Evolutionary conservation across 2,888 invertebrate species (phyloP), one percentile per base, ranked within the genome.

Genomic region (Apamea crenata): DNA sequence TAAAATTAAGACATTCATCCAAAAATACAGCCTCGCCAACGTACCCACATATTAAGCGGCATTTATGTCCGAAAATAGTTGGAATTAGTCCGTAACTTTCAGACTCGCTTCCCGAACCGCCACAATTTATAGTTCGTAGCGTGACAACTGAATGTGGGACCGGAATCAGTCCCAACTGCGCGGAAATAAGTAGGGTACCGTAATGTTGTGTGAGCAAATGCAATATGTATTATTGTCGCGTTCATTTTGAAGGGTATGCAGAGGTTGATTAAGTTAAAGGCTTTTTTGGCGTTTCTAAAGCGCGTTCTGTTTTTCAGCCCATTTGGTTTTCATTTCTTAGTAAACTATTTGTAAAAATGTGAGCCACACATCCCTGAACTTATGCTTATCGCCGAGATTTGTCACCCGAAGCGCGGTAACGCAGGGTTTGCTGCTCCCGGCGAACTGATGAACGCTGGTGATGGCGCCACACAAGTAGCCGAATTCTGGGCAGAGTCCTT

Each of bases 101-200:
- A 53, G 71, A 59, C 63, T 75, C 40, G 59, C 63, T 72, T 69
- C 63, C 75, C 47, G 50, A 32, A 81, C 66, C 10, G 29, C 61
- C 36, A 53, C 75, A 71, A 85, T 82, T 72, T 75, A 83, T 75
- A n/a, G 74, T 59, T 47, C 74, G n/a, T 14, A 44, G 25, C 40
- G 76, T 78, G 88, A 83, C 86, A 86, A 82, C 77, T 86, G 66
- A 86, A 66, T 74, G 66, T 71, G 76, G 61, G 14, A 44, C 75
- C 71, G 78, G 74, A 86, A 74, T 74, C 73, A 59, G 65, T 66
- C 14, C 59, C 56, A 73, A 81, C 87, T 66, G 68, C 8, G 40
- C 40, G 53, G 77, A 75, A 87, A 77, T 87, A 85, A 87, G 85
- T 70, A 78, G 61, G 63, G 67, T 63, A 71, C 67, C 18, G 63